These are phyloP conservation scores for Menidia beryllina DNA, from an alignment of 2,113 vertebrate genomes.

Conservation along the genomic window DNA sequence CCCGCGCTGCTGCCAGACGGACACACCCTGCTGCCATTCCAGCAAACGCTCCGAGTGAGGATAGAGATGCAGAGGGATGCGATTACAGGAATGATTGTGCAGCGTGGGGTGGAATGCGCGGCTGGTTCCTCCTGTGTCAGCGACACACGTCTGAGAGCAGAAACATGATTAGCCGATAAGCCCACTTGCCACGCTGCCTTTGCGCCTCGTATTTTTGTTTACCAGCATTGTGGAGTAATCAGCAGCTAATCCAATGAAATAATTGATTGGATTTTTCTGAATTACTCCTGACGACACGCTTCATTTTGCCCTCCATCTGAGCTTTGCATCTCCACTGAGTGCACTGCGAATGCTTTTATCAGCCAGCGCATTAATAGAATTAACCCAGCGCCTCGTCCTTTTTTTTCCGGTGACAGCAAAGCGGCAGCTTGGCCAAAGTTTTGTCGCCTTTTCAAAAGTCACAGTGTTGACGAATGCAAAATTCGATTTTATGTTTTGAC, in stretches of 20 bases:
- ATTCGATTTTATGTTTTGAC: too few relatives aligned
- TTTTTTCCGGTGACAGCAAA: too few relatives aligned
- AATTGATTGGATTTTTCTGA: background rate
- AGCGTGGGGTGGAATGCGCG: background rate
- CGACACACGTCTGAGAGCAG: background rate
- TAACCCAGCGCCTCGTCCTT: too few relatives aligned
- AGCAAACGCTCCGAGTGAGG: conserved; percentile 12
- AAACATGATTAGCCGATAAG: background rate
- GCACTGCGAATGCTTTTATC: too few relatives aligned
- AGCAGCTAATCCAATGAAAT: background rate
- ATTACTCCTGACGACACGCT: background rate
- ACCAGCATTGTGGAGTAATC: background rate
- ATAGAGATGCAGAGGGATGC: conserved; percentile 29
- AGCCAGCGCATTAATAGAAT: too few relatives aligned
- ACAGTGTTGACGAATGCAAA: too few relatives aligned
- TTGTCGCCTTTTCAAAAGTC: too few relatives aligned
- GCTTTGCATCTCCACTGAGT: background rate
- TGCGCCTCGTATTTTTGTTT: background rate
- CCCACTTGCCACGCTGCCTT: background rate
- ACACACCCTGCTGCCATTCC: conserved; percentile 24
- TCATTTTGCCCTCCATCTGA: background rate
- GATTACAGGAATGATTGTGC: conserved; percentile 44
- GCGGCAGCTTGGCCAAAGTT: too few relatives aligned
- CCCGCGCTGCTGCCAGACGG: conserved; percentile 19
- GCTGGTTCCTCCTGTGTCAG: background rate